Percentiles rank a stretch among this genome's conserved stretches.
Conservation (phyloP, 2,888 invertebrate genomes). For the Tetranychus piercei region DNA sequence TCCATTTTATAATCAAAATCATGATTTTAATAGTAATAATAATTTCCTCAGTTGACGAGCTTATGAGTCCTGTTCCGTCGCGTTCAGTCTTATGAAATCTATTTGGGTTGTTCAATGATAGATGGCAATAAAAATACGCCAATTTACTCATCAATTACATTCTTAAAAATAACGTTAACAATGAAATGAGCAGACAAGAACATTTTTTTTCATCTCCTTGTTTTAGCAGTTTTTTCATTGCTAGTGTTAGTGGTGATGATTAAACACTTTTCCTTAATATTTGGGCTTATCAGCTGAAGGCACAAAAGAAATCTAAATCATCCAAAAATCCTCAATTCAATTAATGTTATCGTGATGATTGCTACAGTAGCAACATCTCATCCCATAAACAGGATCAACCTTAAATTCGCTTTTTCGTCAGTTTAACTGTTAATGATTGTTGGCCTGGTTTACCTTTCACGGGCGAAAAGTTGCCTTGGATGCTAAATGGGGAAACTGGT, state of each 20-base stretch:
- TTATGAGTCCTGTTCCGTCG: no score
- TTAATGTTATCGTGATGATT: background rate
- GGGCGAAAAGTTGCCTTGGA: background rate
- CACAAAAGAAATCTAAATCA: background rate
- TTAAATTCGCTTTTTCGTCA: background rate
- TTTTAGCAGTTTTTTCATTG: background rate
- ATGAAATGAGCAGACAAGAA: background rate
- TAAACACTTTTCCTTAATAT: no score
- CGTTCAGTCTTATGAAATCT: no score
- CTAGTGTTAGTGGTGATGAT: background rate
- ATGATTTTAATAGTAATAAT: no score
- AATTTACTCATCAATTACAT: background rate
- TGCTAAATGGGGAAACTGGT: background rate
- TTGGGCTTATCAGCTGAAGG: no score
- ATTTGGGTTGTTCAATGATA: no score
- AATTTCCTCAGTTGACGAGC: no score
- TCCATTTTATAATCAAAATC: no score
- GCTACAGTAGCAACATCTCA: background rate
- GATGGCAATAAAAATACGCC: background rate
- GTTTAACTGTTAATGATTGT: background rate
- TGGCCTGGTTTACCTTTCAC: slow-evolving; percentile 1
- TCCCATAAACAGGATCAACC: background rate
- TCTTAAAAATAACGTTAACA: background rate
- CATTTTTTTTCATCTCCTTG: background rate
- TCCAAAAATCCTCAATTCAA: background rate